Evolutionary conservation across 2,797 vertebrate species (phyloP).

Genomic region (Pagetopsis macropterus): DNA sequence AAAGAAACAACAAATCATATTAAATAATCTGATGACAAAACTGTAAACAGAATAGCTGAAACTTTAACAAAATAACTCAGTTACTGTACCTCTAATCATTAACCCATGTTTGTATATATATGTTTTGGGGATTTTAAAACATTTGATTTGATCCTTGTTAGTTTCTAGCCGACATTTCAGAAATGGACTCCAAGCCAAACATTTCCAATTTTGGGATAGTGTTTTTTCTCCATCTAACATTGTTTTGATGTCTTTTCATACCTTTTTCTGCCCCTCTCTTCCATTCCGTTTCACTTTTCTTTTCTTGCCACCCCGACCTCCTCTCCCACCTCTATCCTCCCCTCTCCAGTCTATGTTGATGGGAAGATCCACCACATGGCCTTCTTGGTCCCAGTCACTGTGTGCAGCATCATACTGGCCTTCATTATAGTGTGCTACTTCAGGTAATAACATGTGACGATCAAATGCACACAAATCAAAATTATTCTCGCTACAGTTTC

Average conservation of each 20-base stretch:
- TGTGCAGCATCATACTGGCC: constrained; percentile 91
- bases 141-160: neutral
- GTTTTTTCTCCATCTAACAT: neutral
- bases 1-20: no score
- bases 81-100: no score
- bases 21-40: no score
- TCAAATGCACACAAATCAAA: neutral
- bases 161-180: neutral
- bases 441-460: constrained; percentile 82
- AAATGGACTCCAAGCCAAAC: no score
- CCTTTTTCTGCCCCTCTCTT: neutral
- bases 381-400: constrained; percentile 89
- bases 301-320: neutral
- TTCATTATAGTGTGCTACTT: constrained; percentile 92
- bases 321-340: neutral
- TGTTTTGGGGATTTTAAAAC: neutral
- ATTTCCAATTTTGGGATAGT: no score
- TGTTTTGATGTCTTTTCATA: neutral
- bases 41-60: no score
- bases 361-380: constrained; percentile 92
- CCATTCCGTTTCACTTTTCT: neutral
- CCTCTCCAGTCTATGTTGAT: constrained; percentile 86
- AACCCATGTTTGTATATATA: no score
- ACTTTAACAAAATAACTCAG: no score
- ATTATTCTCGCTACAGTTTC: neutral